These are phyloP conservation scores for Adrianichthys oophorus DNA, from an alignment of 2,797 vertebrate genomes.

Conservation along the genomic window DNA sequence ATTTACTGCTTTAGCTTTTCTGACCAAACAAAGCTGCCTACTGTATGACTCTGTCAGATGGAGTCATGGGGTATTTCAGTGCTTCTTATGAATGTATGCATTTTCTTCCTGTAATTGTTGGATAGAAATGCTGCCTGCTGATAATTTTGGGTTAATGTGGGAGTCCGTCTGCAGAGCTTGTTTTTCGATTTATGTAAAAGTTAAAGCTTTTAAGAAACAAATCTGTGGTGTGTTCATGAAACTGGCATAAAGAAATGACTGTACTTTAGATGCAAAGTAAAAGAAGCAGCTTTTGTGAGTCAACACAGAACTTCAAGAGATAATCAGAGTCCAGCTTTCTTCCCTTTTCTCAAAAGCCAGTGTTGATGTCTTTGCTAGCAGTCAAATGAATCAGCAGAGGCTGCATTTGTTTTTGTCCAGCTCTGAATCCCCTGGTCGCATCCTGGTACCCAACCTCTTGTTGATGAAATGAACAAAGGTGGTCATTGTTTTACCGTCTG, in stretches of 20 bases:
- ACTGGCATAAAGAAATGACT: no score
- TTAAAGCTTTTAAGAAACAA: neutral
- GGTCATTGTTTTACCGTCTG: constrained; percentile 62
- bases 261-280: no score
- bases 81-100: neutral
- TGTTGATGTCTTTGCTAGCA: constrained; percentile 58
- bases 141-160: neutral
- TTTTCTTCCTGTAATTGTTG: neutral
- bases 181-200: neutral
- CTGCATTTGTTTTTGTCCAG: constrained; percentile 56
- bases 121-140: neutral
- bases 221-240: no score
- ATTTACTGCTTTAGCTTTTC: constrained; percentile 9
- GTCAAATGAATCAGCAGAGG: constrained; percentile 44
- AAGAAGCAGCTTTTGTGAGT: constrained; percentile 27
- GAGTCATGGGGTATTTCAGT: neutral
- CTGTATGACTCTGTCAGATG: constrained; percentile 26
- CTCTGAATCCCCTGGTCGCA: constrained; percentile 31
- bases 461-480: constrained; percentile 62
- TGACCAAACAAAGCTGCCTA: constrained; percentile 5
- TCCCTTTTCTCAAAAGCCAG: constrained; percentile 40
- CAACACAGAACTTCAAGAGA: constrained; percentile 36
- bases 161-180: neutral
- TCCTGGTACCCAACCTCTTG: constrained; percentile 36
- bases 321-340: constrained; percentile 31